A percentile compares a stretch with the other conserved stretches of the same genome.
Evolutionary conservation across 2,888 invertebrate genomes (phyloP).

Genomic region (Schrankia costaestrigalis): DNA sequence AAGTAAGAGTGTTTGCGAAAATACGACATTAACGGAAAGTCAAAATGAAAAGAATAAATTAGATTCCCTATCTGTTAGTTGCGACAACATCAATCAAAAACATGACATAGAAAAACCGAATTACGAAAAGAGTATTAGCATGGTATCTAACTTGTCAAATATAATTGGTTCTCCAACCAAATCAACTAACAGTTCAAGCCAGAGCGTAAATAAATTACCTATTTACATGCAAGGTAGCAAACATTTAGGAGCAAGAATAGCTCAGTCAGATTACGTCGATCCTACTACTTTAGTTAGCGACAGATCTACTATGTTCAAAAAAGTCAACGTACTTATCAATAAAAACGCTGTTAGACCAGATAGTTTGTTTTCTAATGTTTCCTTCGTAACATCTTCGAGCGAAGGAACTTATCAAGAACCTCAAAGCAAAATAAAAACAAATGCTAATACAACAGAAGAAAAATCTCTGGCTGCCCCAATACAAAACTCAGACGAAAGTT

Average conservation of each 20-base stretch:
- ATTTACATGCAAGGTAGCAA: slow-evolving; percentile 90
- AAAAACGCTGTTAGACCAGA: slow-evolving; percentile 78
- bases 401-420: slow-evolving; percentile 70
- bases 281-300: slow-evolving; percentile 84
- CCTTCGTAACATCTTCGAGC: slow-evolving; percentile 78
- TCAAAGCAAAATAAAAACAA: slow-evolving; percentile 34
- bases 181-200: slow-evolving; percentile 63
- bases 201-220: slow-evolving; percentile 72
- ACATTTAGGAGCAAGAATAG: slow-evolving; percentile 92
- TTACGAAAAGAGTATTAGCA: slow-evolving; percentile 64
- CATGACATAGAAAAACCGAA: slow-evolving; percentile 41
- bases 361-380: slow-evolving; percentile 80
- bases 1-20: slow-evolving; percentile 68
- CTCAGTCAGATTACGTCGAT: slow-evolving; percentile 92
- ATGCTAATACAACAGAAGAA: slow-evolving; percentile 23
- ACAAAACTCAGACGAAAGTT: slow-evolving; percentile 82
- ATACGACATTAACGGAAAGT: slow-evolving; percentile 58
- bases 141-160: slow-evolving; percentile 54
- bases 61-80: slow-evolving; percentile 64
- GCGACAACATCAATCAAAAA: slow-evolving; percentile 61
- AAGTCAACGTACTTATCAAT: slow-evolving; percentile 83
- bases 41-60: slow-evolving; percentile 66
- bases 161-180: slow-evolving; percentile 56
- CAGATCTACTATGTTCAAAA: slow-evolving; percentile 69
- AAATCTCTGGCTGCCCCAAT: slow-evolving; percentile 23